Percentiles rank a stretch among this genome's conserved stretches.
Conservation (phyloP, 1,140 invertebrate genomes). For the Bicyclus anynana region DNA sequence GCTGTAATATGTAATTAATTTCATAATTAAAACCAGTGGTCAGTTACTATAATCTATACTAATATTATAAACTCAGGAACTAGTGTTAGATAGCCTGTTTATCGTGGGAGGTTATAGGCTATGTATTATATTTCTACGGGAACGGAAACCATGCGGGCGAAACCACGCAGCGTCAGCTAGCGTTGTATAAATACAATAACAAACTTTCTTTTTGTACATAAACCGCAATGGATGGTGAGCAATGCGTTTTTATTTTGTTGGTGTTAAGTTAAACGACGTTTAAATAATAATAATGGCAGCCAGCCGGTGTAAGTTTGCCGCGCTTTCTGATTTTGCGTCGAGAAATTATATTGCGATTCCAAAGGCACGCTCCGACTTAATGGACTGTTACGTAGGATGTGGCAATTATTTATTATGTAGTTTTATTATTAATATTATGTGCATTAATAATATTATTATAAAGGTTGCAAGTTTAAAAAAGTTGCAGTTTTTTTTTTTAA, state of each 20-base stretch:
- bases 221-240: slow-evolving; percentile 19
- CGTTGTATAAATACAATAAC: no score
- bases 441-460: slow-evolving; percentile 2
- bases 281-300: slow-evolving; percentile 15
- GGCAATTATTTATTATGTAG: slow-evolving; percentile 65
- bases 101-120: no score
- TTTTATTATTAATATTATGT: slow-evolving; percentile 27
- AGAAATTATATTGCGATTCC: slow-evolving; percentile 61
- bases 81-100: no score
- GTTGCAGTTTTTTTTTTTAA: background rate
- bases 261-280: slow-evolving; percentile 9
- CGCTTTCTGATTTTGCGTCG: slow-evolving; percentile 74
- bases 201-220: background rate
- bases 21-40: no score
- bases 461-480: background rate
- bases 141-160: no score
- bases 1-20: no score
- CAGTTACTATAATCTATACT: no score
- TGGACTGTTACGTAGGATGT: slow-evolving; percentile 63
- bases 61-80: no score
- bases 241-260: slow-evolving; percentile 9
- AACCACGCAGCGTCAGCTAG: no score
- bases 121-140: no score
- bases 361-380: slow-evolving; percentile 69
- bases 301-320: slow-evolving; percentile 56